Conservation (phyloP, 1,140 invertebrate genomes). For the Vanessa atalanta region DNA sequence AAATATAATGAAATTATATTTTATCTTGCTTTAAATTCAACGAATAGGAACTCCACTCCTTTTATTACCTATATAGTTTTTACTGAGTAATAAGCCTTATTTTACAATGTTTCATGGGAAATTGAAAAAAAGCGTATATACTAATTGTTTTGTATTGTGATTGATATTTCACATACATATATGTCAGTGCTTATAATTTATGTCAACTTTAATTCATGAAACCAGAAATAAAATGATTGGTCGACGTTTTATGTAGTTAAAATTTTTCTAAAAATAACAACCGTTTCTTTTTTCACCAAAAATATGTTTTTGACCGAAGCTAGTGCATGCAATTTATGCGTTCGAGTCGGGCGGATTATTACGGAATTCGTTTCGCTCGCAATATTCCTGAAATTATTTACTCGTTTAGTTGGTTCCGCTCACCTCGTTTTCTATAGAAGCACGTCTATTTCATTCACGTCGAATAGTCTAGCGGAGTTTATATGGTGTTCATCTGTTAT, state of each 20-base stretch:
- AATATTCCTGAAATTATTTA: slow-evolving; percentile 17
- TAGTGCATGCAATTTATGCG: background rate
- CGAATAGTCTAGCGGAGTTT: background rate
- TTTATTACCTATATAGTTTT: too few species aligned
- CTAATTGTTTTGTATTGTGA: too few species aligned
- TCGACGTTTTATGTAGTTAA: background rate
- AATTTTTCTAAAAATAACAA: background rate
- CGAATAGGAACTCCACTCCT: too few species aligned
- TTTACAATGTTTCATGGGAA: too few species aligned
- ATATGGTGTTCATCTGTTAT: background rate
- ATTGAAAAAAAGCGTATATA: too few species aligned
- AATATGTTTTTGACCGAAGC: background rate
- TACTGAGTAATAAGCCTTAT: too few species aligned
- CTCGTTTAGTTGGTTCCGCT: slow-evolving; percentile 15
- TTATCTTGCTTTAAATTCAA: too few species aligned
- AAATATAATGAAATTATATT: too few species aligned
- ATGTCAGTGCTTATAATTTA: too few species aligned
- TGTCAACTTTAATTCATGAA: too few species aligned
- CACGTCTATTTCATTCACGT: slow-evolving; percentile 6
- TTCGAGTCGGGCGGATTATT: slow-evolving; percentile 12
- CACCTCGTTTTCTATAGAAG: slow-evolving; percentile 12
- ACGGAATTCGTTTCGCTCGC: slow-evolving; percentile 10
- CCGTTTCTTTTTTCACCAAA: background rate
- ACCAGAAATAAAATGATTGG: background rate
- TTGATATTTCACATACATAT: too few species aligned